phyloP scores from a whole-genome alignment of 2,888 invertebrate genomes.

The Drosophila paucipuncta region DNA sequence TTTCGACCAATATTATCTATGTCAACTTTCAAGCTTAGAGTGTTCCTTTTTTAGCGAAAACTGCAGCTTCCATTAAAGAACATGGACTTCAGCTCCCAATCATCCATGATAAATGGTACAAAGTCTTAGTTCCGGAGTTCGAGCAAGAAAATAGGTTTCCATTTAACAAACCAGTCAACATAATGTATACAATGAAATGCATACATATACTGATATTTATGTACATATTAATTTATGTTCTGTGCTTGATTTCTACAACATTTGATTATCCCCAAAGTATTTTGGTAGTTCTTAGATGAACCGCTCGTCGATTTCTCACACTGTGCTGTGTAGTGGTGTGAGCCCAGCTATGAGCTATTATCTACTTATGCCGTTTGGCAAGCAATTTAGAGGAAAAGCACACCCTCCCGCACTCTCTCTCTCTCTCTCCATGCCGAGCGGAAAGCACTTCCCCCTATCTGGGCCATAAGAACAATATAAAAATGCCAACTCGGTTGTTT shows the following conservation, averaged over 20 bases:
- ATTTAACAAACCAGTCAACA: conserved; percentile 23
- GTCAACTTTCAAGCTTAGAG: not conserved
- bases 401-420: not conserved
- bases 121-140: not conserved
- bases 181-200: conserved; percentile 4
- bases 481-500: conserved; percentile 46
- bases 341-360: conserved; percentile 44
- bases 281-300: conserved; percentile 20
- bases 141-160: not conserved
- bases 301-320: conserved; percentile 10
- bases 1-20: not conserved
- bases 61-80: not conserved
- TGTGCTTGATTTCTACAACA: conserved; percentile 41
- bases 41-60: not conserved
- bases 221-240: conserved; percentile 7
- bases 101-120: not conserved
- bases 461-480: conserved; percentile 34
- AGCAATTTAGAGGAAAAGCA: conserved; percentile 44
- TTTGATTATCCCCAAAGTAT: conserved; percentile 44
- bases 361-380: conserved; percentile 60
- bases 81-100: not conserved
- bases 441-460: not conserved
- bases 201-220: not conserved
- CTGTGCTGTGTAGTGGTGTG: not conserved
- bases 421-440: no score